These are phyloP conservation scores for Pollenia angustigena DNA, from an alignment of 2,888 invertebrate genomes.

Conservation along the genomic window DNA sequence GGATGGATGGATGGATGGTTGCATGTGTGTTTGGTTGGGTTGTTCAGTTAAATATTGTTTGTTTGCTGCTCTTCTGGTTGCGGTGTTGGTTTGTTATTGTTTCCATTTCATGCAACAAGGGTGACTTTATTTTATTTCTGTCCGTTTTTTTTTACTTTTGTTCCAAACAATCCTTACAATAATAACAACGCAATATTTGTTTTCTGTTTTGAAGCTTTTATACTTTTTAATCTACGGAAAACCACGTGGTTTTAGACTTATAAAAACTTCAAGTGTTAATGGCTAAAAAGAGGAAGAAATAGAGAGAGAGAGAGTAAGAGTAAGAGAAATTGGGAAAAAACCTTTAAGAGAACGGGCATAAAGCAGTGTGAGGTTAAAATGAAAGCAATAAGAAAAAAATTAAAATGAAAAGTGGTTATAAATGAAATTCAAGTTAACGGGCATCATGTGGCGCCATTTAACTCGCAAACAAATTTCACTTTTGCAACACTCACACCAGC, in stretches of 20 bases:
- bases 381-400: conserved; percentile 4
- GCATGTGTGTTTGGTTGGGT: conserved; percentile 60
- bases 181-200: conserved; percentile 67
- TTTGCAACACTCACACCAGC: conserved; percentile 50
- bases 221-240: conserved; percentile 74
- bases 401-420: conserved; percentile 63
- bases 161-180: conserved; percentile 53
- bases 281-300: conserved; percentile 34
- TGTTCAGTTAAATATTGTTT: conserved; percentile 65
- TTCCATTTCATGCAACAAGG: conserved; percentile 67
- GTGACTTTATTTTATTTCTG: conserved; percentile 56
- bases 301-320: not conserved
- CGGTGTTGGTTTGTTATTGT: conserved; percentile 70
- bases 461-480: conserved; percentile 76
- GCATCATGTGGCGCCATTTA: conserved; percentile 78
- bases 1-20: conserved; percentile 45
- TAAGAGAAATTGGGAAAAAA: not conserved
- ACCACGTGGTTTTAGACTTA: conserved; percentile 74
- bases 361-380: conserved; percentile 1
- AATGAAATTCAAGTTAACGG: conserved; percentile 80
- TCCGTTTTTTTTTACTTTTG: conserved; percentile 25
- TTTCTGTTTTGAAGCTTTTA: conserved; percentile 70
- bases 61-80: conserved; percentile 62
- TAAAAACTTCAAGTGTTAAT: conserved; percentile 57
- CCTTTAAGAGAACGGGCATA: not conserved